Base-by-base conservation (phyloP, 2,797 vertebrate genomes). In the Sciaenops ocellatus region DNA sequence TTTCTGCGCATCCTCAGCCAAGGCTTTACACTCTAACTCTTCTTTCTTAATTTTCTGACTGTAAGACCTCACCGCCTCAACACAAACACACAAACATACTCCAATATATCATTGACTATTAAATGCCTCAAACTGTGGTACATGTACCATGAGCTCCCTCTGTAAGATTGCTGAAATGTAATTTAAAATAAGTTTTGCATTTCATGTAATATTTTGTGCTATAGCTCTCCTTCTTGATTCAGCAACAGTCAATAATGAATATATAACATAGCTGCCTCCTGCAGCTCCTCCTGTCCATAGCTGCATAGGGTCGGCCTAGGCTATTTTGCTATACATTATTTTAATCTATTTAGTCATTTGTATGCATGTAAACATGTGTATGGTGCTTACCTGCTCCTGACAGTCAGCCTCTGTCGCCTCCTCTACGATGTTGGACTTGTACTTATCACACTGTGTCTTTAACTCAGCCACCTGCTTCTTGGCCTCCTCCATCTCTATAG, bases 1-100 rank as follows among this genome's bases (percentile, higher is more conserved):
- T 78, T 92, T 96, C 92, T 97, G 96, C 67, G 97, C 97, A 1
- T 96, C 97, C 26, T 96, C 94, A 15, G 97, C 97, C 93, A 98
- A 92, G 0, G 93, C 85, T 80, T 97, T 96, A 84, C 97, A 98
- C 81, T 97, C 95, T 17, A 96, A 72, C 92, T 98, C 97, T 78
- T 98, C 97, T 0, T 95, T 85, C 0, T 81, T 93, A 0, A 97
- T 97, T 93, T 97, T 97, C 86, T 97, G 95, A 52, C 96, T 97
- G 80, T 96, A 93, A 24, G 95, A 96, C 1, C 93, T 93, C 80
- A 98, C 97, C 0, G 90, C 91, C 97, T 98, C 20, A 68, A 87
- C 55, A 90, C 52, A 89, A 30, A 62, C 34, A 77, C 34, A 38
- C 26, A 82, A n/a, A 78, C n/a, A 59, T 28, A 64, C n/a, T 65